Conservation (phyloP, 2,113 vertebrate genomes). For the Noturus placidus region DNA sequence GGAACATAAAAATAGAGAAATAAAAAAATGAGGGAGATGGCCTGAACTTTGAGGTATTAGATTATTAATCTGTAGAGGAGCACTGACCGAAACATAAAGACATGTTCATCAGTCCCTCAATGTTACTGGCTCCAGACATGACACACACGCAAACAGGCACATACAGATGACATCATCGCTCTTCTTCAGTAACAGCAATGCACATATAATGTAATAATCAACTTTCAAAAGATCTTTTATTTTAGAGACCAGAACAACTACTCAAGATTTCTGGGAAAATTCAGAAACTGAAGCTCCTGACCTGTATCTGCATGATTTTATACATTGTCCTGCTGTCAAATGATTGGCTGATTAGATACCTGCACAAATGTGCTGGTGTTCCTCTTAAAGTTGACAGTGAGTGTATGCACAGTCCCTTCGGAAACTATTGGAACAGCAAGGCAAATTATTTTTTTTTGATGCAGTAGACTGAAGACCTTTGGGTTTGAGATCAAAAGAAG, state of each 20-base stretch:
- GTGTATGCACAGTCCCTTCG: too few species aligned
- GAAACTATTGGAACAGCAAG: too few species aligned
- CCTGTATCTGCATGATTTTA: too few species aligned
- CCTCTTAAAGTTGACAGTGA: too few species aligned
- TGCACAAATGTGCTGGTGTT: too few species aligned
- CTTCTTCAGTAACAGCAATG: slow-evolving; percentile 19
- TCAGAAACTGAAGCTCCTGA: too few species aligned
- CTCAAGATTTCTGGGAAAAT: background rate
- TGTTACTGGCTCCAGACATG: background rate
- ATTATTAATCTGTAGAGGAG: slow-evolving; percentile 49
- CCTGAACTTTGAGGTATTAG: slow-evolving; percentile 62
- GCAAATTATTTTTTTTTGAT: too few species aligned
- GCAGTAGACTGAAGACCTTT: too few species aligned
- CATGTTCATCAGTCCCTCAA: slow-evolving; percentile 29
- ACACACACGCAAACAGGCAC: slow-evolving; percentile 41
- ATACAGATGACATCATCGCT: background rate
- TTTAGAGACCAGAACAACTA: background rate
- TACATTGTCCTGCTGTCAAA: too few species aligned
- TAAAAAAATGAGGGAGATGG: slow-evolving; percentile 48
- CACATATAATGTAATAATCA: background rate
- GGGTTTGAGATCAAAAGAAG: too few species aligned
- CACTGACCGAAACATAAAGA: slow-evolving; percentile 55
- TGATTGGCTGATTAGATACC: too few species aligned
- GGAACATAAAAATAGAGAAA: slow-evolving; percentile 49
- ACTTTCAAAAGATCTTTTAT: background rate